Percentiles rank a stretch among this genome's conserved stretches.
Evolutionary conservation across 1,140 invertebrate species (phyloP).

Genomic region (Choristoneura fumiferana): DNA sequence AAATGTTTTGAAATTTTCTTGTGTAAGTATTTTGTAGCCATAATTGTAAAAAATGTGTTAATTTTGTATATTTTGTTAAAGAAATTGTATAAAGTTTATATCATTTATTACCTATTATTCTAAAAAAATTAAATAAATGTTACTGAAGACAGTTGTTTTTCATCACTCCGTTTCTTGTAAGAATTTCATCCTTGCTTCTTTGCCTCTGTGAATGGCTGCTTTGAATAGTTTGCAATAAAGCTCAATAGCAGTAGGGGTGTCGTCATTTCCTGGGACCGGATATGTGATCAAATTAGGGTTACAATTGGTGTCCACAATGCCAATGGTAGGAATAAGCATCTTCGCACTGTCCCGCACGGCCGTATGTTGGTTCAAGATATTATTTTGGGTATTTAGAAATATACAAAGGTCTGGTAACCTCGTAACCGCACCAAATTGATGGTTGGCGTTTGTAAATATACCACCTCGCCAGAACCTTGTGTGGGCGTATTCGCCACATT

Average conservation of each 20-base stretch:
- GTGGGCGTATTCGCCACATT: conserved; percentile 95
- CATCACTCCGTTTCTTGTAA: conserved; percentile 49
- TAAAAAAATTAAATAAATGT: conserved; percentile 13
- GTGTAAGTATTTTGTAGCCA: not conserved
- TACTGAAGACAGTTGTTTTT: not conserved
- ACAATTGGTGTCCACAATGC: conserved; percentile 96
- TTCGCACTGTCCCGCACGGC: conserved; percentile 93
- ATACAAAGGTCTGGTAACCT: conserved; percentile 96
- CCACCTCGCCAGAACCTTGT: conserved; percentile 91
- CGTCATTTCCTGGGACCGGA: conserved; percentile 98
- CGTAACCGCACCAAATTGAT: conserved; percentile 88
- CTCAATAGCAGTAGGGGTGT: conserved; percentile 87
- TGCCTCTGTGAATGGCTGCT: conserved; percentile 91
- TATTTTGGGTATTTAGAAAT: conserved; percentile 92
- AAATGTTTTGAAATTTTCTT: not conserved
- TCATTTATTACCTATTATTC: conserved; percentile 8
- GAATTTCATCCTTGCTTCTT: conserved; percentile 84
- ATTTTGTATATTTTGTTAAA: conserved; percentile 16
- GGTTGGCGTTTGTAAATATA: conserved; percentile 92
- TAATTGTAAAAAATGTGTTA: not conserved
- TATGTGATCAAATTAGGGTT: conserved; percentile 96
- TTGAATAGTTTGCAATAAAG: conserved; percentile 96
- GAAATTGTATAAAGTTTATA: conserved; percentile 2
- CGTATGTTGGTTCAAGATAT: conserved; percentile 84
- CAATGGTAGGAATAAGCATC: conserved; percentile 96